A percentile compares a stretch with the other conserved stretches of the same genome.
These are phyloP conservation scores for Triplophysa tibetana DNA, from an alignment of 2,113 vertebrate genomes.

Conservation along the genomic window DNA sequence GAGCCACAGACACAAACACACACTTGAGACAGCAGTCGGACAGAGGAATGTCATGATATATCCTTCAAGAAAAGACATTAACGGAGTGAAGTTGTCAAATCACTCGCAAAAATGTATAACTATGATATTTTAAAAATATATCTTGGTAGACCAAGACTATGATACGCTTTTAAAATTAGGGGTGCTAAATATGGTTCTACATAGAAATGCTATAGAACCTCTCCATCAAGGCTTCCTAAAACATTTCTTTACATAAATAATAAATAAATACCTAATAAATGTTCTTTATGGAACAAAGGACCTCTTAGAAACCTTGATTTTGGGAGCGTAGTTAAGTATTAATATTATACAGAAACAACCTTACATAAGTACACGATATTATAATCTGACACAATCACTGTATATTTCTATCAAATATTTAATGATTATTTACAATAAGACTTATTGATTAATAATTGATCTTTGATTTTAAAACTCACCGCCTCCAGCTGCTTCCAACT, in stretches of 20 bases:
- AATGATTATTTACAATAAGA: background rate
- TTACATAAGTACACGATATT: background rate
- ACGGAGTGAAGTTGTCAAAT: too few relatives aligned
- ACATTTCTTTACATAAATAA: too few relatives aligned
- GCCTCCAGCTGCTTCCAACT: slow-evolving; percentile 96
- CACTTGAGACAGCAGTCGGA: background rate
- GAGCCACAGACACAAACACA: background rate
- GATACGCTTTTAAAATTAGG: too few relatives aligned
- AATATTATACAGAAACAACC: background rate
- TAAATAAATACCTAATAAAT: too few relatives aligned
- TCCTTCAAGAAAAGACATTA: background rate
- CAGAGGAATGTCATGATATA: slow-evolving; percentile 2
- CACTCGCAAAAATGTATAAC: background rate
- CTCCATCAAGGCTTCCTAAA: too few relatives aligned
- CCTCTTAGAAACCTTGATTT: too few relatives aligned
- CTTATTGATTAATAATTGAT: slow-evolving; percentile 13
- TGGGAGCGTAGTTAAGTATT: too few relatives aligned
- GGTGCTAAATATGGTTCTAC: background rate
- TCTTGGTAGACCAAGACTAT: too few relatives aligned
- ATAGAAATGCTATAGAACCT: background rate
- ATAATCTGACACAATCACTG: background rate
- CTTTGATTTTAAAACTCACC: slow-evolving; percentile 71
- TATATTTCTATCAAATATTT: background rate
- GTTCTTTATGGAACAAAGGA: too few relatives aligned
- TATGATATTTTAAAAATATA: too few relatives aligned